These are phyloP conservation scores for Pseudomyrmex concolor DNA, from an alignment of 1,140 invertebrate species.

Conservation along the genomic window DNA sequence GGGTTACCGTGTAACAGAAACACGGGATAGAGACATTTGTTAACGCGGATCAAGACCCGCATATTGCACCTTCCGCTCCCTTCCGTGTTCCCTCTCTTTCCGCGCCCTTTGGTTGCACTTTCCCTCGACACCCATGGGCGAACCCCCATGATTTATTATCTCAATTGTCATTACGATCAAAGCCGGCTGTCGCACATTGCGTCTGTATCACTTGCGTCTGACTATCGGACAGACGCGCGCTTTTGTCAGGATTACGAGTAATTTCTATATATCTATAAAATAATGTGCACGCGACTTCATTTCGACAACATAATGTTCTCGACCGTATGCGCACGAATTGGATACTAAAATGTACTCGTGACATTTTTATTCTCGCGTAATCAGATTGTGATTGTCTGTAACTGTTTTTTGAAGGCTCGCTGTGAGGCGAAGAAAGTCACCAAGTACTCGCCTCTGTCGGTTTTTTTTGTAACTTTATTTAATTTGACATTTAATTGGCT, in stretches of 20 bases:
- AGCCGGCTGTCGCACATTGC: constrained; percentile 74
- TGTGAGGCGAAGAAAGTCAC: no score
- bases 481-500: no score
- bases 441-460: no score
- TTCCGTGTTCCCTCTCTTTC: constrained; percentile 31
- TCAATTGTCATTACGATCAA: constrained; percentile 80
- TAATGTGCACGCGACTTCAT: constrained; percentile 42
- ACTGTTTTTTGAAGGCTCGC: no score
- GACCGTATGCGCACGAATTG: no score
- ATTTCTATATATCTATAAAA: constrained; percentile 1
- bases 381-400: no score
- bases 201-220: constrained; percentile 46
- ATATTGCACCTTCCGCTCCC: constrained; percentile 68
- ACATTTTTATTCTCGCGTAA: no score
- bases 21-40: constrained; percentile 80
- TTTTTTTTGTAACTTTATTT: no score
- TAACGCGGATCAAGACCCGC: constrained; percentile 73
- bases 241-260: constrained; percentile 69
- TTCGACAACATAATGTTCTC: neutral
- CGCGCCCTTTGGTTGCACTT: constrained; percentile 21
- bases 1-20: constrained; percentile 60
- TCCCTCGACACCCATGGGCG: constrained; percentile 39
- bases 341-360: no score
- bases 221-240: constrained; percentile 66
- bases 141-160: constrained; percentile 80